phyloP scores from a whole-genome alignment of 2,888 invertebrate species.

The Limnephilus lunatus region DNA sequence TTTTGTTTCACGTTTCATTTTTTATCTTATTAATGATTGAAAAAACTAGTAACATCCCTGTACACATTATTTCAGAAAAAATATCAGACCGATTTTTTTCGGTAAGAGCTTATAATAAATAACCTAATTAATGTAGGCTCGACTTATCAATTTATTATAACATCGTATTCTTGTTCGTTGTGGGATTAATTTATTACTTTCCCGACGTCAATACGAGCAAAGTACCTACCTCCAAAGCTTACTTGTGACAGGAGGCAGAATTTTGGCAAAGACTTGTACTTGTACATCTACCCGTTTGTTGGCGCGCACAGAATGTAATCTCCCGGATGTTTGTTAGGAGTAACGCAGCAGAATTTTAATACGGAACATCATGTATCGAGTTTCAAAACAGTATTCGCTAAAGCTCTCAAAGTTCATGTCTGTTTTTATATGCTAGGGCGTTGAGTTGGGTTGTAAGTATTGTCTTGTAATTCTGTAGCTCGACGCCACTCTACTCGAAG shows the following conservation, averaged over 20 bases:
- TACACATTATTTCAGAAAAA: no score
- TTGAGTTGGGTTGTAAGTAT: constrained; percentile 21
- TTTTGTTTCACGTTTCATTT: no score
- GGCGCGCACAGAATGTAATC: constrained; percentile 11
- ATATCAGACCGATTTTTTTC: neutral
- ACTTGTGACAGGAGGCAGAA: neutral
- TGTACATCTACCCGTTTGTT: neutral
- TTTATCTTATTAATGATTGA: no score
- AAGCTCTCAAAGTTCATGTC: neutral
- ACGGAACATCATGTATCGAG: constrained; percentile 5
- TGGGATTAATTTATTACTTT: neutral
- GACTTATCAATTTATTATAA: neutral
- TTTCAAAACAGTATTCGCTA: neutral
- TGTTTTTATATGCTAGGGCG: neutral
- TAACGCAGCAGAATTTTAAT: constrained; percentile 24
- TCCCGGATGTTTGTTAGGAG: neutral
- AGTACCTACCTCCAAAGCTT: neutral
- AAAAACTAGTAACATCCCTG: no score
- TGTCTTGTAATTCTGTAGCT: constrained; percentile 26
- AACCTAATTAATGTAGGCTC: neutral
- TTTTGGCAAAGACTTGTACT: constrained; percentile 17
- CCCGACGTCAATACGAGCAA: neutral
- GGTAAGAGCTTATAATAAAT: neutral
- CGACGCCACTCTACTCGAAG: constrained; percentile 9
- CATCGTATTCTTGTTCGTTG: neutral